phyloP scores from a whole-genome alignment of 2,113 vertebrate genomes.

The Noturus placidus region DNA sequence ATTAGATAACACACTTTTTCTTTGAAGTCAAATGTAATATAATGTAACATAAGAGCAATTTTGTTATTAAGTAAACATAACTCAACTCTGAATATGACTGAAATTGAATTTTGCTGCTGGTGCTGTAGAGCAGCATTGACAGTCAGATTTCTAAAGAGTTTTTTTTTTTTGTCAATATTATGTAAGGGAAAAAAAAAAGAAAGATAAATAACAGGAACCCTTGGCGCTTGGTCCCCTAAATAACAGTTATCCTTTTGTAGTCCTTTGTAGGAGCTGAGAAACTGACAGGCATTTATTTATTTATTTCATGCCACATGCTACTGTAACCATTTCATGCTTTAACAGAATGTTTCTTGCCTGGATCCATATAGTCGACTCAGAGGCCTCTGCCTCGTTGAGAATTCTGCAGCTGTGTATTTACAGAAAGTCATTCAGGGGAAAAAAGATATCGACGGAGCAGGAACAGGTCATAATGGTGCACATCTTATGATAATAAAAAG shows the following conservation, averaged over 20 bases:
- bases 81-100: neutral
- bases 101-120: neutral
- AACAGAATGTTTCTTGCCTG: neutral
- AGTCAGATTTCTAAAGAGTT: neutral
- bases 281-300: neutral
- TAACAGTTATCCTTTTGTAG: neutral
- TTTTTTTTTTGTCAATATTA: neutral
- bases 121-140: neutral
- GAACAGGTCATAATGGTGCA: neutral
- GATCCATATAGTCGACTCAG: neutral
- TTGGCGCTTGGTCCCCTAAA: neutral
- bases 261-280: neutral
- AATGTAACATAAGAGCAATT: neutral
- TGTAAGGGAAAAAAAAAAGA: neutral
- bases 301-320: neutral
- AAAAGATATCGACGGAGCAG: neutral
- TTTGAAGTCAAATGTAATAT: neutral
- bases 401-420: neutral
- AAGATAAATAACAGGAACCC: neutral
- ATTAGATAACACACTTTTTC: neutral
- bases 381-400: neutral
- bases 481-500: slow-evolving; percentile 7
- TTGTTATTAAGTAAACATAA: neutral
- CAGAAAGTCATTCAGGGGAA: neutral
- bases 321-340: neutral